phyloP scores from a whole-genome alignment of 2,797 vertebrate genomes.

The Protosalanx chinensis region DNA sequence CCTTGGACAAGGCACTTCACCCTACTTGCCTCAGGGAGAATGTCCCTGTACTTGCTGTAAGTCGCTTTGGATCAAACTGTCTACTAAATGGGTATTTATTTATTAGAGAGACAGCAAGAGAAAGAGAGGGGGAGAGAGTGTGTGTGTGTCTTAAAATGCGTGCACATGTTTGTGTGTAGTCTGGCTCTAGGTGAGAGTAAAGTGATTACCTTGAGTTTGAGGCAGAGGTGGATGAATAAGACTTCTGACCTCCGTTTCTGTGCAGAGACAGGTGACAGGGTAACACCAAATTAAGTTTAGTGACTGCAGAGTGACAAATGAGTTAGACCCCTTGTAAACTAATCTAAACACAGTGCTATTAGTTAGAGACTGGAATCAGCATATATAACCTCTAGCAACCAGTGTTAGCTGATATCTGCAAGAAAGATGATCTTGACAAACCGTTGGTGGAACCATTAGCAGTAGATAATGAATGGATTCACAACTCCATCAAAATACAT shows the following conservation, averaged over 20 bases:
- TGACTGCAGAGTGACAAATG: conserved; percentile 10
- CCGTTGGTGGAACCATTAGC: neutral
- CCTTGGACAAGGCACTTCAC: no score
- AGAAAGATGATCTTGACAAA: neutral
- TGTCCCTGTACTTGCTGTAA: no score
- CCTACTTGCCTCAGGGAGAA: no score
- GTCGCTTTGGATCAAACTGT: no score
- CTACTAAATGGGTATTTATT: no score
- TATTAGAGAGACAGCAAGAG: neutral
- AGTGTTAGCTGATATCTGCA: neutral
- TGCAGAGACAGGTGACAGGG: conserved; percentile 30
- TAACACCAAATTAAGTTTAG: conserved; percentile 27
- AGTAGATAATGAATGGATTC: no score
- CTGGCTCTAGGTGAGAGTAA: neutral
- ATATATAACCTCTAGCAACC: neutral
- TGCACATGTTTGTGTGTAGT: conserved; percentile 6
- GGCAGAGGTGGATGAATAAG: conserved; percentile 66
- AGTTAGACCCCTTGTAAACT: conserved; percentile 40
- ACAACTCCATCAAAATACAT: neutral
- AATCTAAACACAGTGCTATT: conserved; percentile 27
- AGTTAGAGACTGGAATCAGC: neutral
- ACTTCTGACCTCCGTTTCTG: conserved; percentile 69
- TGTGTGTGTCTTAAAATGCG: neutral
- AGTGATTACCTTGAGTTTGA: conserved; percentile 59
- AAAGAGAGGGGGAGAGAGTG: conserved; percentile 34